A percentile compares a stretch with the other conserved stretches of the same genome.
Conservation (phyloP, 2,113 vertebrate genomes). For the Gobio gobio region DNA sequence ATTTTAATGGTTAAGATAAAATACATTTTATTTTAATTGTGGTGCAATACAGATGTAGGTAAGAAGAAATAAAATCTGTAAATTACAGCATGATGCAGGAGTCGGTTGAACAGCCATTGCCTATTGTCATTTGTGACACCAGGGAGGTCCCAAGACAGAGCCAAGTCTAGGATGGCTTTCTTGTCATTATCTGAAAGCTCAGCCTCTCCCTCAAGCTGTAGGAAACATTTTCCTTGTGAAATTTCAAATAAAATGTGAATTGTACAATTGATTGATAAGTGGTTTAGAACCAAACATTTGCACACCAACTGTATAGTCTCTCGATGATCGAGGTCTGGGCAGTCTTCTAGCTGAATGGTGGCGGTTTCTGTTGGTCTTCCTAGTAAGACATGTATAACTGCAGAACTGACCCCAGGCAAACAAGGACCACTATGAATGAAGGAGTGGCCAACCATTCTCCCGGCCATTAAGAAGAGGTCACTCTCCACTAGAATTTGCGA, state of each 20-base stretch:
- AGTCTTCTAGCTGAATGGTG: not conserved
- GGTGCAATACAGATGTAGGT: no score
- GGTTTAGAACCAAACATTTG: not conserved
- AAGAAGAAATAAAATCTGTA: not conserved
- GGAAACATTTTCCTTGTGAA: not conserved
- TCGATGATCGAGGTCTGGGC: not conserved
- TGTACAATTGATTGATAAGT: not conserved
- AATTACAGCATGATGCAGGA: no score
- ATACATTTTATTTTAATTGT: not conserved
- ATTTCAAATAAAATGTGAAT: not conserved
- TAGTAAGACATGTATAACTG: not conserved
- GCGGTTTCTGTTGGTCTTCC: not conserved
- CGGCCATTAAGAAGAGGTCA: conserved; percentile 37
- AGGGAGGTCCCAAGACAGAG: not conserved
- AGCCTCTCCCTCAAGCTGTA: not conserved
- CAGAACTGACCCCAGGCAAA: not conserved
- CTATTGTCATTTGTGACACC: no score
- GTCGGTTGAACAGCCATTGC: no score
- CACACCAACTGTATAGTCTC: not conserved
- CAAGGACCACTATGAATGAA: conserved; percentile 10
- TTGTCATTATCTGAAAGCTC: not conserved
- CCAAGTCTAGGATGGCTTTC: not conserved
- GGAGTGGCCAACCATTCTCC: conserved; percentile 16
- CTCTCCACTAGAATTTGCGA: conserved; percentile 31
- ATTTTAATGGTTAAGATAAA: no score